phyloP scores from a whole-genome alignment of 2,888 invertebrate species.

The Sabatieria punctata region DNA sequence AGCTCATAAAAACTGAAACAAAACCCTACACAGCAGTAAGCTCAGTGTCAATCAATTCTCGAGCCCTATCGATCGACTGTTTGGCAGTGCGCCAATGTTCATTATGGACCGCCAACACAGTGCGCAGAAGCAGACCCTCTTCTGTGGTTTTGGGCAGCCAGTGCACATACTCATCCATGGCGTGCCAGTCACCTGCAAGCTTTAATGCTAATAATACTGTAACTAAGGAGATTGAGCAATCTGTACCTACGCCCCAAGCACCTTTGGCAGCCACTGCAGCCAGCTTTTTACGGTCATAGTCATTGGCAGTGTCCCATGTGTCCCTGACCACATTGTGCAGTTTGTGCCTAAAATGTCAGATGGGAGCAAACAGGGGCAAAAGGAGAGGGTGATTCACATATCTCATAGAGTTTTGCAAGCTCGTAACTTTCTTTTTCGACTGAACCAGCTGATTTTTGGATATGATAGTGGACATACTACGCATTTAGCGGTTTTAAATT shows the following conservation, averaged over 20 bases:
- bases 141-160: constrained; percentile 78
- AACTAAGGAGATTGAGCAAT: not conserved
- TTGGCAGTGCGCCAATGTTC: constrained; percentile 25
- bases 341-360: no score
- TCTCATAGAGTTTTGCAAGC: no score
- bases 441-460: no score
- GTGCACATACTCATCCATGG: constrained; percentile 72
- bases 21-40: constrained; percentile 58
- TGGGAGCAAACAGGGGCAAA: no score
- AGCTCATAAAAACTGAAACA: not conserved
- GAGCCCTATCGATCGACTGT: constrained; percentile 66
- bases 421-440: no score
- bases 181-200: constrained; percentile 57
- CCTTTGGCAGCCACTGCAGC: constrained; percentile 75
- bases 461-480: no score
- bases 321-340: constrained; percentile 58
- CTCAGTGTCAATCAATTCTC: constrained; percentile 84
- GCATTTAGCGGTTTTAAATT: no score
- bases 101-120: constrained; percentile 72
- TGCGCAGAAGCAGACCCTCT: constrained; percentile 86
- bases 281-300: constrained; percentile 41
- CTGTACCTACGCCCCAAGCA: constrained; percentile 66
- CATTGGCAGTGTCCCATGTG: constrained; percentile 52
- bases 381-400: no score
- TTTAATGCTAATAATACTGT: not conserved